Evolutionary conservation across 2,888 invertebrate genomes (phyloP).

Genomic region (Parnassius smintheus): DNA sequence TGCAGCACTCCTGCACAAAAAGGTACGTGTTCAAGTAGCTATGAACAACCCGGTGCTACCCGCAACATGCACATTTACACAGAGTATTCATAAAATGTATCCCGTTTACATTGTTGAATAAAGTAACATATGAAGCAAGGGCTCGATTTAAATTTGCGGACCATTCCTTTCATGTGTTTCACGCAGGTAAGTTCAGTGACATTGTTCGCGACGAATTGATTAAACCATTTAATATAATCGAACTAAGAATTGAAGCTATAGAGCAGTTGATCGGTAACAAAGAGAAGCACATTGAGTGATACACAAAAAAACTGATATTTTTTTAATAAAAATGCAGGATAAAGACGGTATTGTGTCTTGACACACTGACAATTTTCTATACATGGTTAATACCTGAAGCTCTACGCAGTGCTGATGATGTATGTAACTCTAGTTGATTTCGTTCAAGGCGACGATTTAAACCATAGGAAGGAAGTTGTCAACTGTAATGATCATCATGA

Average conservation of each 20-base stretch:
- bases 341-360: no score
- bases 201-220: conserved; percentile 9
- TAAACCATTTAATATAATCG: conserved; percentile 6
- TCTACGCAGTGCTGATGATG: no score
- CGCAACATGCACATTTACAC: not conserved
- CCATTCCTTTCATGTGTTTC: not conserved
- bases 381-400: no score
- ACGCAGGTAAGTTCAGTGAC: conserved; percentile 16
- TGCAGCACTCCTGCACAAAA: no score
- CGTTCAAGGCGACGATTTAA: no score
- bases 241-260: conserved; percentile 8
- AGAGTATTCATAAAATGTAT: not conserved
- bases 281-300: conserved; percentile 9
- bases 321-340: not conserved
- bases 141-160: no score
- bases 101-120: not conserved
- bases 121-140: no score
- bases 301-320: not conserved
- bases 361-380: no score
- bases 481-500: no score
- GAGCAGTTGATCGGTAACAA: conserved; percentile 34
- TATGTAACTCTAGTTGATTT: no score
- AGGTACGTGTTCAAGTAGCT: not conserved
- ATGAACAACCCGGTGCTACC: not conserved
- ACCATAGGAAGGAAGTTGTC: no score